These are phyloP conservation scores for Stigmatopora argus DNA, from an alignment of 2,113 vertebrate genomes.

Conservation along the genomic window DNA sequence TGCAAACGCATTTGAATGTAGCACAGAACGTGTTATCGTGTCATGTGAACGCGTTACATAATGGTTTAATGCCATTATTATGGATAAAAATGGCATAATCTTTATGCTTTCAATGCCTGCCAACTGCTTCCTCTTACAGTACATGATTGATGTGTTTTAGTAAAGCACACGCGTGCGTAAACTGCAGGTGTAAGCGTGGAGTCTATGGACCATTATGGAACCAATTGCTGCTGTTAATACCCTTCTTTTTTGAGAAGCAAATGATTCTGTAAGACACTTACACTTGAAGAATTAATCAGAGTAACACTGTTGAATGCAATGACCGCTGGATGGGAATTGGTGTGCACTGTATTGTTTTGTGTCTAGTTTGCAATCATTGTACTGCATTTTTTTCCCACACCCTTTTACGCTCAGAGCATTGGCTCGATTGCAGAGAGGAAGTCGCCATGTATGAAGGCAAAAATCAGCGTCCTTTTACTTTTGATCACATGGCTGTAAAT, in stretches of 20 bases:
- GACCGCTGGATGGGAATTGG: background rate
- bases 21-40: background rate
- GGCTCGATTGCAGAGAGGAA: constrained; percentile 34
- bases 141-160: constrained; percentile 6
- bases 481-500: constrained; percentile 31
- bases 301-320: background rate
- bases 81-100: background rate
- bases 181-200: background rate
- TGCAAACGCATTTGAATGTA: background rate
- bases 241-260: background rate
- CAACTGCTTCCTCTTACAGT: constrained; percentile 5
- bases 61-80: background rate
- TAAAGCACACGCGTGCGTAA: constrained; percentile 2
- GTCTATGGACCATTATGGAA: background rate
- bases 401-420: constrained; percentile 35
- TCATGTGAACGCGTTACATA: background rate
- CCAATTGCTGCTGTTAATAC: constrained; percentile 18
- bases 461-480: constrained; percentile 31
- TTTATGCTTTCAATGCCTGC: background rate
- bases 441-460: constrained; percentile 32
- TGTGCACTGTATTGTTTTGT: background rate
- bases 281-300: background rate
- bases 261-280: background rate
- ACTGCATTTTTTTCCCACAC: constrained; percentile 56
- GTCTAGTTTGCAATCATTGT: constrained; percentile 28